phyloP scores from a whole-genome alignment of 2,797 vertebrate genomes.

The Buceros bicornis region DNA sequence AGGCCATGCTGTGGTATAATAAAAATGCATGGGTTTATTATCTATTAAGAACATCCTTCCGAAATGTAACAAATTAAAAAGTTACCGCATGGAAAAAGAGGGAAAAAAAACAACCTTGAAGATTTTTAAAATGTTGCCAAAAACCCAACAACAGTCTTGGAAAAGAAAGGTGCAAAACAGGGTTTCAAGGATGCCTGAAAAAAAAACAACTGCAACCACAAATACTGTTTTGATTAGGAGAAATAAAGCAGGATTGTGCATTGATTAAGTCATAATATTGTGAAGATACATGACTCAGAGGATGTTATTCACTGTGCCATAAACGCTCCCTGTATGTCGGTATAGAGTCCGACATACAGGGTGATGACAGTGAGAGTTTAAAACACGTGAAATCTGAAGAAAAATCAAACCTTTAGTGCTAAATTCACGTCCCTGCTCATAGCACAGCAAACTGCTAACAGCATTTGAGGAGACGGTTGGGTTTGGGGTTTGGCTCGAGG shows the following conservation, averaged over 20 bases:
- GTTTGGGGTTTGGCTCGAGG: neutral
- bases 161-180: neutral
- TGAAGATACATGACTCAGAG: neutral
- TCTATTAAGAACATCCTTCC: neutral
- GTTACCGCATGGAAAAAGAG: neutral
- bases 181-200: neutral
- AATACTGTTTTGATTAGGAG: slow-evolving; percentile 4
- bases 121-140: neutral
- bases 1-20: neutral
- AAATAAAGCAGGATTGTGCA: neutral
- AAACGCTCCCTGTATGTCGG: neutral
- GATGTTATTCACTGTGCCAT: neutral
- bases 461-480: neutral
- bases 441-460: neutral
- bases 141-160: neutral
- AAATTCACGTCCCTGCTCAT: neutral
- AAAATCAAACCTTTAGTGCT: neutral
- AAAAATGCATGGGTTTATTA: neutral
- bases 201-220: neutral
- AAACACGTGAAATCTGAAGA: neutral
- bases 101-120: neutral
- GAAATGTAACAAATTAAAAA: slow-evolving; percentile 27
- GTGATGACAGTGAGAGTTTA: neutral
- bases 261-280: neutral
- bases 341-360: neutral